Percentiles rank a stretch among this genome's conserved stretches.
phyloP scores from a whole-genome alignment of 2,113 vertebrate species.

The Ameiurus melas region DNA sequence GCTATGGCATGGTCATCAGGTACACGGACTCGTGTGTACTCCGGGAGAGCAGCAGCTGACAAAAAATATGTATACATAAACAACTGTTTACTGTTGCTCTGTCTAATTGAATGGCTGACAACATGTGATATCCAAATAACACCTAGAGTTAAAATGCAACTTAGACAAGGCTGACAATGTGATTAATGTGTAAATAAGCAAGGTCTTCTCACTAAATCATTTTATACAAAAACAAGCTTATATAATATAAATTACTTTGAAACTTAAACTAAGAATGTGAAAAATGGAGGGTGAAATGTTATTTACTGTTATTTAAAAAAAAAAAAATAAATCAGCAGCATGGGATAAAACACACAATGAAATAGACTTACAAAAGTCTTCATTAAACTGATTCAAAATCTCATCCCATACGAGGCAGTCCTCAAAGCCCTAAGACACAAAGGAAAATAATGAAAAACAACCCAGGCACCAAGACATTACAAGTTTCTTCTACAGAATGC shows the following conservation, averaged over 20 bases:
- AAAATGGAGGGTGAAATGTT: background rate
- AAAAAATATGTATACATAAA: background rate
- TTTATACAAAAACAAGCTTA: background rate
- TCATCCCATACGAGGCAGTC: constrained; percentile 95
- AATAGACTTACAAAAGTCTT: constrained; percentile 84
- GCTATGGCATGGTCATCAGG: constrained; percentile 92
- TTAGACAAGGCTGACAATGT: background rate
- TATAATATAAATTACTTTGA: background rate
- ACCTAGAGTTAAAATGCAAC: background rate
- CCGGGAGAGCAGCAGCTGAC: constrained; percentile 82
- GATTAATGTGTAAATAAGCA: background rate
- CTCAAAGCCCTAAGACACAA: constrained; percentile 87
- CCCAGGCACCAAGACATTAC: background rate
- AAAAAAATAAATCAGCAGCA: background rate
- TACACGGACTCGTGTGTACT: constrained; percentile 85
- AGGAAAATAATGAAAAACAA: background rate
- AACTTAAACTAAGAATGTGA: background rate
- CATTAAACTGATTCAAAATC: constrained; percentile 84
- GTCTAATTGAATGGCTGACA: background rate
- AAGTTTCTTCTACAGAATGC: background rate
- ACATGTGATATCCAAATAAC: background rate
- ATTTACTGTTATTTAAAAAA: background rate
- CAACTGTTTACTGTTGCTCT: background rate
- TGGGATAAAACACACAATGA: background rate
- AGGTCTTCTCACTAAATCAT: background rate